Conservation (phyloP, 2,797 vertebrate species). For the Sebastiscus tertius region DNA sequence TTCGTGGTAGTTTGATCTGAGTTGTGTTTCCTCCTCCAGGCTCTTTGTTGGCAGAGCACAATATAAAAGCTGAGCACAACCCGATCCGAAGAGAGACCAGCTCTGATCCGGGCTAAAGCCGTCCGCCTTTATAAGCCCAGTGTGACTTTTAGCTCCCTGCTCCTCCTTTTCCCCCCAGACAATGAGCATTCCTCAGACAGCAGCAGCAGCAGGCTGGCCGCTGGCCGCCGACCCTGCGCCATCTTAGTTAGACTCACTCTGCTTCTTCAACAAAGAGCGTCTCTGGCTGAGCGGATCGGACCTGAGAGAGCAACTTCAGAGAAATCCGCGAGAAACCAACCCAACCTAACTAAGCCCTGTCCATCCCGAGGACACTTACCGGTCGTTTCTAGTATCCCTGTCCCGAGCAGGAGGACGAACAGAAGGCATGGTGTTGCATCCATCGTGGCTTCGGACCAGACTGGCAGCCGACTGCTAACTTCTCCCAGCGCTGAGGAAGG, state of each 20-base stretch:
- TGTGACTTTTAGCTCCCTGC: conserved; percentile 49
- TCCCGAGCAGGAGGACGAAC: conserved; percentile 76
- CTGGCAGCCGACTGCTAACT: conserved; percentile 73
- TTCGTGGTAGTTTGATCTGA: conserved; percentile 47
- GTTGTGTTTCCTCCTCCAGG: neutral
- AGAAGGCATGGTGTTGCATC: conserved; percentile 74
- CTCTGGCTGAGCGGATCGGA: conserved; percentile 20
- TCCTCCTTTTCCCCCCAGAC: conserved; percentile 46
- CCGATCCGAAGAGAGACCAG: neutral
- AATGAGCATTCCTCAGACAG: conserved; percentile 78
- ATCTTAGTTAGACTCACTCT: conserved; percentile 83
- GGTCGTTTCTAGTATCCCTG: conserved; percentile 69
- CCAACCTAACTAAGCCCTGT: too few relatives aligned
- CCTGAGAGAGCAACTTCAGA: neutral
- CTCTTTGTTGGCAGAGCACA: conserved; percentile 28
- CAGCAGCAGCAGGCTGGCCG: conserved; percentile 66
- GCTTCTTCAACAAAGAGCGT: conserved; percentile 81
- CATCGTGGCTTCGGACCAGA: conserved; percentile 80
- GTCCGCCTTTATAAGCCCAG: neutral
- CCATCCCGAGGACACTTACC: conserved; percentile 62
- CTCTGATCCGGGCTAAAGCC: neutral
- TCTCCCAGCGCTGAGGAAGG: conserved; percentile 60
- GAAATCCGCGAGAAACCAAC: neutral
- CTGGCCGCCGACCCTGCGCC: conserved; percentile 82
- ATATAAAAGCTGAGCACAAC: neutral